Conservation (phyloP, 2,888 invertebrate genomes). For the Dermolepida albohirtum region DNA sequence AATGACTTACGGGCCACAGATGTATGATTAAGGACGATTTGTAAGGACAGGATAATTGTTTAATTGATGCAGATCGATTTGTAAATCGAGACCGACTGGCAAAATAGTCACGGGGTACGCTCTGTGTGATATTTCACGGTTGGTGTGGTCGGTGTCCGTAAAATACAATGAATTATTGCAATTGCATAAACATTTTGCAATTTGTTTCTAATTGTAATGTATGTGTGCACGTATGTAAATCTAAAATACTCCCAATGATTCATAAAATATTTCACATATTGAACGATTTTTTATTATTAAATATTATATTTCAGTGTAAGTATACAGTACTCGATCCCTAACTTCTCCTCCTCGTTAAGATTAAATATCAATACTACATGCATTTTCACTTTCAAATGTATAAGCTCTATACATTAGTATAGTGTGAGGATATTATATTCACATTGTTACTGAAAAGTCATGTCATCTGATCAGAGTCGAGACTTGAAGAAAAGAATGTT, state of each 20-base stretch:
- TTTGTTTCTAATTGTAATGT: neutral
- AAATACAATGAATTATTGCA: slow-evolving; percentile 20
- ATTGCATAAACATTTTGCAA: slow-evolving; percentile 33
- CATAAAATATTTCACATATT: too few species aligned
- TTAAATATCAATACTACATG: too few species aligned
- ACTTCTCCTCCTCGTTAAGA: too few species aligned
- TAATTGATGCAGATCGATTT: slow-evolving; percentile 59
- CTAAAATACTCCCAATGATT: neutral
- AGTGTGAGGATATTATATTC: too few species aligned
- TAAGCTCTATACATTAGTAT: too few species aligned
- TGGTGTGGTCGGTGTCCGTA: slow-evolving; percentile 19
- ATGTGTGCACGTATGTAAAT: neutral
- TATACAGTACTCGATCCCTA: too few species aligned
- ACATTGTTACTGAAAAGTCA: too few species aligned
- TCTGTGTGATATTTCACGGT: slow-evolving; percentile 37
- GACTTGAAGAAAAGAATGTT: too few species aligned
- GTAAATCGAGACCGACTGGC: slow-evolving; percentile 20
- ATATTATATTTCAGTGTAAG: too few species aligned
- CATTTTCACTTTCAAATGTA: too few species aligned
- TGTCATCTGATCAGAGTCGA: too few species aligned
- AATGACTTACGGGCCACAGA: slow-evolving; percentile 57
- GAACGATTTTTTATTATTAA: too few species aligned
- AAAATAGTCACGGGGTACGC: slow-evolving; percentile 29
- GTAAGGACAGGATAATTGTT: slow-evolving; percentile 62
- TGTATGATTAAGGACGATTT: slow-evolving; percentile 61